Base-by-base conservation (phyloP, 2,888 invertebrate species). In the Lochmaea crataegi region DNA sequence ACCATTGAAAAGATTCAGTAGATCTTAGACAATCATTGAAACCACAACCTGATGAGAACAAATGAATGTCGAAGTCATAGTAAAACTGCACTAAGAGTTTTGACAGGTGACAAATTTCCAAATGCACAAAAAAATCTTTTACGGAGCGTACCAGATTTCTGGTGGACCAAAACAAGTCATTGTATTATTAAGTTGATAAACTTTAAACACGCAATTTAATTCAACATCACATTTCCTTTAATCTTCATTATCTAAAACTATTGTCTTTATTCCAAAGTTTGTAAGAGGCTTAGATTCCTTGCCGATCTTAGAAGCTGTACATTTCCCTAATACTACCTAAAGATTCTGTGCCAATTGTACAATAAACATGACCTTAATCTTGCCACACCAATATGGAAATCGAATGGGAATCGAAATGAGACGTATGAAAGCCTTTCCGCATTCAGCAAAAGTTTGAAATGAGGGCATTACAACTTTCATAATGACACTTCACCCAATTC, bases 401-500 rank as follows among this genome's bases (percentile, higher is more conserved):
- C 32, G 26, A 58, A 26, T 14, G 26, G 14, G 14, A 32, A 14
- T 14, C 58, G 22, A 58, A 18, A 32, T 32, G 12, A 58, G 26
- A 58, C 26, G 58, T 58, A 22, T 32, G 6, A 11, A 58, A 22
- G 32, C 12, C 65, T n/a, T 57, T 68, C 73, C 64, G 71, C 68
- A 73, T 75, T 67, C 69, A 68, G 60, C 56, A 48, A 61, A 61
- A 53, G 45, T 53, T 38, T 48, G 14, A 57, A 71, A 66, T 56
- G 16, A 16, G 42, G 66, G 65, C 74, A 68, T 76, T 73, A 71
- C 57, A 73, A 75, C 75, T 71, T 45, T 45, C 53, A 60, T 68
- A 68, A 76, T 73, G 73, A 75, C 75, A 71, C 68, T 76, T 48
- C 58, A 71, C 65, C 71, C 73, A 61, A 73, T 75, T 76, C 76